These are phyloP conservation scores for Conops quadrifasciatus DNA, from an alignment of 2,888 invertebrate species.

Conservation along the genomic window DNA sequence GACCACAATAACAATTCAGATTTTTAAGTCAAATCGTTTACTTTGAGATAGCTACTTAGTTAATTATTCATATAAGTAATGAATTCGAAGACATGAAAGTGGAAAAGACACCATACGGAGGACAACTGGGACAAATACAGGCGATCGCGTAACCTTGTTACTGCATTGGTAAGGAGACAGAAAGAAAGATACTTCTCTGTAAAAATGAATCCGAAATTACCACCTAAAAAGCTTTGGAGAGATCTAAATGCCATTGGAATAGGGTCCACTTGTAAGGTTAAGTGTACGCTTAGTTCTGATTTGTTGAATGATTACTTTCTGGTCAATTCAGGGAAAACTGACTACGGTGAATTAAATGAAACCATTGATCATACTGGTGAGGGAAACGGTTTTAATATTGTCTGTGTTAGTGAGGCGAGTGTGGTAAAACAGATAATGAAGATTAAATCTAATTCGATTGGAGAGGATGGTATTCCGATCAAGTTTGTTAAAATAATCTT, in stretches of 20 bases:
- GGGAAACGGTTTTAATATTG: not conserved
- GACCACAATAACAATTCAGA: too few relatives aligned
- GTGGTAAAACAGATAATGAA: not conserved
- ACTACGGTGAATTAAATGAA: not conserved
- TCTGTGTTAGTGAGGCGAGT: not conserved
- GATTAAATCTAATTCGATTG: not conserved
- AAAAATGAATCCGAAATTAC: not conserved
- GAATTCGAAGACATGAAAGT: too few relatives aligned
- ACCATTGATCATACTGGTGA: not conserved
- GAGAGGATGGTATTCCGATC: not conserved
- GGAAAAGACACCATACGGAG: not conserved
- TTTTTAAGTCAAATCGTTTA: too few relatives aligned
- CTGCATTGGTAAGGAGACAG: not conserved
- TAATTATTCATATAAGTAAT: too few relatives aligned
- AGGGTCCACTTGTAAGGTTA: not conserved
- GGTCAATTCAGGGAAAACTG: not conserved
- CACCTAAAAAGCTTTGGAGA: not conserved
- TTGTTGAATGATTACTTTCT: not conserved
- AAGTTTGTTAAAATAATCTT: not conserved
- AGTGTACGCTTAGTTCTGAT: not conserved
- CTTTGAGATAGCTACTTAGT: too few relatives aligned
- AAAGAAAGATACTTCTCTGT: not conserved
- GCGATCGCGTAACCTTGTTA: not conserved
- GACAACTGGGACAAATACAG: not conserved
- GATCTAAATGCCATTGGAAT: not conserved